A percentile compares a stretch with the other conserved stretches of the same genome.
These are phyloP conservation scores for Drosophila mayri DNA, from an alignment of 1,140 invertebrate species.

Conservation along the genomic window DNA sequence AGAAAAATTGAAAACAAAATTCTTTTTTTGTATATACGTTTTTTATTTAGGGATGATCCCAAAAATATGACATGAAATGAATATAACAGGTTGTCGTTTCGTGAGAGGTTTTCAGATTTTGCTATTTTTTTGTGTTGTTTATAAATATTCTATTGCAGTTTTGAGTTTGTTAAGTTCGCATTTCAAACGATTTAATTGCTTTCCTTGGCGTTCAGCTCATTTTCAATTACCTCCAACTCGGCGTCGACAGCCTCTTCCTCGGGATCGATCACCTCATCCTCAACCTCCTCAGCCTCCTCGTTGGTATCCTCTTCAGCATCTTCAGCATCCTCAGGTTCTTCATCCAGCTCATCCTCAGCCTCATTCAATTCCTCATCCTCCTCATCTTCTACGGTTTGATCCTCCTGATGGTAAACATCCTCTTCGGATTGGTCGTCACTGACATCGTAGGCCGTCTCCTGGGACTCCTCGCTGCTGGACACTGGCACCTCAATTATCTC, in stretches of 20 bases:
- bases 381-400: slow-evolving; percentile 5
- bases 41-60: slow-evolving; percentile 22
- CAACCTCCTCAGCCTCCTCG: neutral
- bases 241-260: slow-evolving; percentile 22
- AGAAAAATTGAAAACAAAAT: neutral
- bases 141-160: slow-evolving; percentile 2
- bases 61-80: slow-evolving; percentile 29
- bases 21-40: slow-evolving; percentile 16
- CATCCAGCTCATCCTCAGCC: slow-evolving; percentile 2
- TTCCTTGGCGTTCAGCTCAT: slow-evolving; percentile 4
- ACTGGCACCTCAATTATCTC: slow-evolving; percentile 12
- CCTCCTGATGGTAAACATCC: neutral
- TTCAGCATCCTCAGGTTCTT: neutral
- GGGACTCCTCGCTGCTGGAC: slow-evolving; percentile 5
- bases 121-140: slow-evolving; percentile 7
- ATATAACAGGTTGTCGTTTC: neutral
- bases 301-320: neutral
- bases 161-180: neutral
- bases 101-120: slow-evolving; percentile 1
- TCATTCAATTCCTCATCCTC: slow-evolving; percentile 11
- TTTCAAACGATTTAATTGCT: neutral
- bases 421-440: slow-evolving; percentile 11
- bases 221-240: slow-evolving; percentile 18
- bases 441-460: slow-evolving; percentile 9
- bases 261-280: slow-evolving; percentile 13